Evolutionary conservation across 30 jellyfish, hydroid and myxozoan genomes (phyloP).

Genomic region (Rhopilema esculentum): DNA sequence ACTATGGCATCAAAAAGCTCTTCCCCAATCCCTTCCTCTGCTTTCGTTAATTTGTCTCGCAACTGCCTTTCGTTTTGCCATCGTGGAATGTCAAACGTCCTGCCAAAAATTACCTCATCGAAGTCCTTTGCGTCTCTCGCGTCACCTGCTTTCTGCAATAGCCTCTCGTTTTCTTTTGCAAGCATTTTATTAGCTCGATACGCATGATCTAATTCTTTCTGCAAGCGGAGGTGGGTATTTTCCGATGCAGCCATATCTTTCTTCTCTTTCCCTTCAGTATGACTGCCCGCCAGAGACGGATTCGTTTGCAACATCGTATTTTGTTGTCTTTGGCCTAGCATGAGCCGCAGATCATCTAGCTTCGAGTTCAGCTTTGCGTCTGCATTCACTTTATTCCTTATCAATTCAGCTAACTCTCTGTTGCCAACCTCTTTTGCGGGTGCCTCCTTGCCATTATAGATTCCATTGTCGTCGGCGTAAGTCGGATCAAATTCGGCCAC

Average conservation of each 20-base stretch:
- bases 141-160: background rate
- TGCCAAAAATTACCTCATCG: background rate
- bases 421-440: constrained; percentile 24
- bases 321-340: constrained; percentile 29
- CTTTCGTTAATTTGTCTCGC: constrained; percentile 4
- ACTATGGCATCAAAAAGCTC: background rate
- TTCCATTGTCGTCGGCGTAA: constrained; percentile 9
- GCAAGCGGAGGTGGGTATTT: background rate
- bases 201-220: constrained; percentile 22
- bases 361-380: constrained; percentile 22
- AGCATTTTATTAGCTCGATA: constrained; percentile 7
- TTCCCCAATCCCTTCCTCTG: constrained; percentile 45
- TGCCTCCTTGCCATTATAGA: constrained; percentile 11
- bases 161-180: constrained; percentile 15
- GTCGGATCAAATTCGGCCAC: constrained; percentile 21
- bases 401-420: constrained; percentile 34
- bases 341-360: constrained; percentile 22
- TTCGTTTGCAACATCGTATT: background rate
- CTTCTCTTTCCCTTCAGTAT: background rate
- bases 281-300: background rate
- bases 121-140: background rate
- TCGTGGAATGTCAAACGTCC: constrained; percentile 38
- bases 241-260: background rate
- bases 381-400: constrained; percentile 43
- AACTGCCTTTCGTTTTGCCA: constrained; percentile 46